phyloP scores from a whole-genome alignment of 2,888 invertebrate species.

The Lottia gigantea region DNA sequence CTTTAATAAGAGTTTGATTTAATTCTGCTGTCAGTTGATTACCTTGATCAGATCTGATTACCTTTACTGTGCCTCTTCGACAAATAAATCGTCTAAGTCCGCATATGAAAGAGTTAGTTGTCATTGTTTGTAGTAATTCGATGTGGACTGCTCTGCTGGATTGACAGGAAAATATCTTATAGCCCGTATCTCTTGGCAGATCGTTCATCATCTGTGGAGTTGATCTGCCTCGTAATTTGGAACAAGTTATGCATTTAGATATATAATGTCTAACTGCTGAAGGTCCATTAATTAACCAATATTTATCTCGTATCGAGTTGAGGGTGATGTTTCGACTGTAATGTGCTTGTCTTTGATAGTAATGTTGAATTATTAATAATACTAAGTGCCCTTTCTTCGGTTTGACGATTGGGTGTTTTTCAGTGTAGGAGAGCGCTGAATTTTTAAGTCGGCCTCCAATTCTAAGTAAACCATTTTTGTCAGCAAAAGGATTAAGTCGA shows the following conservation, averaged over 20 bases:
- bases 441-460: not conserved
- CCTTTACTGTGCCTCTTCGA: constrained; percentile 44
- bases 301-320: not conserved
- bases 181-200: constrained; percentile 11
- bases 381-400: constrained; percentile 33
- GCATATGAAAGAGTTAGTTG: constrained; percentile 53
- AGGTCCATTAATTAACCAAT: not conserved
- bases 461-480: not conserved
- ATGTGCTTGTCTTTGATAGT: not conserved
- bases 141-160: not conserved
- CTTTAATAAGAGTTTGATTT: constrained; percentile 17
- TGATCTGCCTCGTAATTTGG: constrained; percentile 7
- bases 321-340: not conserved
- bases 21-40: constrained; percentile 23
- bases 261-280: not conserved
- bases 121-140: not conserved
- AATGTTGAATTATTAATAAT: constrained; percentile 11
- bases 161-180: not conserved
- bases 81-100: constrained; percentile 53
- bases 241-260: not conserved
- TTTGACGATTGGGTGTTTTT: constrained; percentile 35
- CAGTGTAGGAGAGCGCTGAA: not conserved
- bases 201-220: constrained; percentile 17
- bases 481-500: not conserved
- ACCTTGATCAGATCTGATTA: constrained; percentile 31